Percentiles rank a stretch among this genome's conserved stretches.
phyloP scores from a whole-genome alignment of 2,113 vertebrate genomes.

The Solenodon paradoxus region DNA sequence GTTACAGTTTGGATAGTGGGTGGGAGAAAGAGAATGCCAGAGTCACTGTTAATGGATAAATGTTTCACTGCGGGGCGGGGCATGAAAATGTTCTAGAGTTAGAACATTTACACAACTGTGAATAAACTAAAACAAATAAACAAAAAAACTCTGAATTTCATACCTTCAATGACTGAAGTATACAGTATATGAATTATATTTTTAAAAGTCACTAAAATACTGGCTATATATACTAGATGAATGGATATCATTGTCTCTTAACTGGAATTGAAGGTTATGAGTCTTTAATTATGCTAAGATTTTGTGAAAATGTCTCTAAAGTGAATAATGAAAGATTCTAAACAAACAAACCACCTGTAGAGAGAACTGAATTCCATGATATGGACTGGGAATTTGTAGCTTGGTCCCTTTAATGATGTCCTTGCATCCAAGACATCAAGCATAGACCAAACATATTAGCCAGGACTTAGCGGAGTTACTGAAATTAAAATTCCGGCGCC shows the following conservation, averaged over 20 bases:
- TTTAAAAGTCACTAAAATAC: no score
- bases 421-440: neutral
- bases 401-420: neutral
- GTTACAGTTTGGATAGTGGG: neutral
- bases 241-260: neutral
- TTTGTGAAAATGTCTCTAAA: neutral
- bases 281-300: neutral
- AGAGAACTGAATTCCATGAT: neutral
- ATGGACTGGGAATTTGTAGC: neutral
- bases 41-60: neutral
- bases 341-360: neutral
- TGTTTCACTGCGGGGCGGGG: accelerated
- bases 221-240: neutral
- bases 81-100: no score
- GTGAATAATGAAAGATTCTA: neutral
- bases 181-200: neutral
- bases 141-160: neutral
- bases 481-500: neutral
- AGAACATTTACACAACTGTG: neutral
- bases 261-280: neutral
- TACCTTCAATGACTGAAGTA: neutral
- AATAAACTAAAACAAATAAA: no score
- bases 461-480: no score
- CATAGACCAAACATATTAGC: accelerated
- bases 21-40: accelerated